These are phyloP conservation scores for Psix sp. DNA, from an alignment of 1,140 invertebrate species.

Conservation along the genomic window DNA sequence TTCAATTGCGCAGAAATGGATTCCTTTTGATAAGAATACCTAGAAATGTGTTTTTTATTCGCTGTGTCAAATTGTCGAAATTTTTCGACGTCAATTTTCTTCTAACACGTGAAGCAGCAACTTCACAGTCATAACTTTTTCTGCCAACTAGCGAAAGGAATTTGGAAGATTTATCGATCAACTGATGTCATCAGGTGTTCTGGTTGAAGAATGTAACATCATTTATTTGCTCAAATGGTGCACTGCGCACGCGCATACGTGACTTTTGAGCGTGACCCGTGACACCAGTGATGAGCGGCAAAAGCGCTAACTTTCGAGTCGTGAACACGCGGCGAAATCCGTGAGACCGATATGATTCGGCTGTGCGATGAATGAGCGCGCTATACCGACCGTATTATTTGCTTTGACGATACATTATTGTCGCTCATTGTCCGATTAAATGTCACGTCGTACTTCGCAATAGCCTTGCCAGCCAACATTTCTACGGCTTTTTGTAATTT, in stretches of 20 bases:
- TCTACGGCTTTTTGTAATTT: constrained; percentile 37
- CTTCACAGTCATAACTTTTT: too few species aligned
- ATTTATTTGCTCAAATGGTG: constrained; percentile 28
- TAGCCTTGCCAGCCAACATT: constrained; percentile 13
- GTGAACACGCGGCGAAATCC: constrained; percentile 48
- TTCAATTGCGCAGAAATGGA: too few species aligned
- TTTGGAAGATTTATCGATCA: too few species aligned
- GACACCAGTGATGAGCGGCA: constrained; percentile 56
- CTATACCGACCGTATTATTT: constrained; percentile 47
- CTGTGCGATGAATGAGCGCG: constrained; percentile 47
- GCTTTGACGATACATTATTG: constrained; percentile 57
- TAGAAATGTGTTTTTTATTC: too few species aligned
- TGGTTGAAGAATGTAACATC: constrained; percentile 1
- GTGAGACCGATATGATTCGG: constrained; percentile 46
- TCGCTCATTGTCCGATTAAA: constrained; percentile 53
- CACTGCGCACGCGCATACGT: constrained; percentile 51
- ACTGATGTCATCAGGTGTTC: constrained; percentile 2
- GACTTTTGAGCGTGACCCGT: constrained; percentile 54
- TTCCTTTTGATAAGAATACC: too few species aligned
- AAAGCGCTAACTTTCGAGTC: constrained; percentile 58
- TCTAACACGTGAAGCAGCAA: too few species aligned
- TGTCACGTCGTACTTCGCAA: constrained; percentile 33
- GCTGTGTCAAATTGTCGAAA: too few species aligned
- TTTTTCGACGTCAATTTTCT: too few species aligned
- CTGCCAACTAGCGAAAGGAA: too few species aligned